Conservation (phyloP, 2,888 invertebrate species). For the Leptopterna dolabrata region DNA sequence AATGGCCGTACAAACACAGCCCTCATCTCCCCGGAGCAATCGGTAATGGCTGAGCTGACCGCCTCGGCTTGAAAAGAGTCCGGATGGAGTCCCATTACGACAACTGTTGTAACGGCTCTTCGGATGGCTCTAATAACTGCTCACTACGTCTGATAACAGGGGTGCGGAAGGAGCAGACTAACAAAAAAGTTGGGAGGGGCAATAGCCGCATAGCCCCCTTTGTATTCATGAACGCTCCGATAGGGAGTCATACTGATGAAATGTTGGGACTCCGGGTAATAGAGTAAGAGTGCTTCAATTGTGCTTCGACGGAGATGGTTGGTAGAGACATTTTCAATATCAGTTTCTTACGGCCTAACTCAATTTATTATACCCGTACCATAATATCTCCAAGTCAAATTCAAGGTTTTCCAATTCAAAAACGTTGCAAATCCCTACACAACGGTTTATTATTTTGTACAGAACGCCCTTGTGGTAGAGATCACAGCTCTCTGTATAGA, state of each 20-base stretch:
- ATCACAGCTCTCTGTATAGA: too few relatives aligned
- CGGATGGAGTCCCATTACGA: not conserved
- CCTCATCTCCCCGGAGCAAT: too few relatives aligned
- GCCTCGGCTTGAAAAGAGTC: too few relatives aligned
- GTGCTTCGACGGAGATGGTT: not conserved
- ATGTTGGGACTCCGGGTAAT: conserved; percentile 36
- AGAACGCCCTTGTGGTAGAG: too few relatives aligned
- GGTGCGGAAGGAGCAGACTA: not conserved
- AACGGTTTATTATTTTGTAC: too few relatives aligned
- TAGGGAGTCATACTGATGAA: conserved; percentile 23
- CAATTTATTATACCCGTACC: too few relatives aligned
- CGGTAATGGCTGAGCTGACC: too few relatives aligned
- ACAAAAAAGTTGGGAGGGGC: not conserved
- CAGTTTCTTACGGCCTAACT: not conserved
- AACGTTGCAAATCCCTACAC: too few relatives aligned
- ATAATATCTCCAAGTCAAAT: too few relatives aligned
- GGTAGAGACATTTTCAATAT: conserved; percentile 3
- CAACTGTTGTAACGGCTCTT: not conserved
- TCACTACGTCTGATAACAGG: not conserved
- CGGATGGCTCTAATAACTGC: not conserved
- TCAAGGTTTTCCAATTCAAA: too few relatives aligned
- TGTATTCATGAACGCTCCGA: conserved; percentile 4
- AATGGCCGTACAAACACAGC: too few relatives aligned
- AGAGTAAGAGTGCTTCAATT: not conserved
- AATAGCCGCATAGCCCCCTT: not conserved